phyloP scores from a whole-genome alignment of 1,140 invertebrate genomes.

The Bombus fervidus region DNA sequence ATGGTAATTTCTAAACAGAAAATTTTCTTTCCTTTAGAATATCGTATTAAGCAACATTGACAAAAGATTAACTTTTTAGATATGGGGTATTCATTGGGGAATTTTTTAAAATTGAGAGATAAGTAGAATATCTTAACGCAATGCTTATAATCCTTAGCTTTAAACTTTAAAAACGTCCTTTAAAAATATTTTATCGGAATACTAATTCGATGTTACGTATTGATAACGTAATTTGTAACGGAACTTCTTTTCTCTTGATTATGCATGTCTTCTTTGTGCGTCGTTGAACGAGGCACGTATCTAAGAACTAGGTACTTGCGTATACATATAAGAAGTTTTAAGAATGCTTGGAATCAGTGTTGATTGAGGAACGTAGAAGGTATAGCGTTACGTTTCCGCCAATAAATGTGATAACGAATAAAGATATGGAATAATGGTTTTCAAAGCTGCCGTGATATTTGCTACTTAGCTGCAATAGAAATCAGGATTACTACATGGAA shows the following conservation, averaged over 20 bases:
- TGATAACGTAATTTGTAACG: slow-evolving; percentile 26
- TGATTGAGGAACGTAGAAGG: slow-evolving; percentile 5
- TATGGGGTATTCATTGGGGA: background rate
- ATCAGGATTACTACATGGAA: slow-evolving; percentile 11
- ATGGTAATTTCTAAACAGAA: background rate
- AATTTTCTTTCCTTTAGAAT: background rate
- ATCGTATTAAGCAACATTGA: background rate
- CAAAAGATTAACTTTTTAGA: slow-evolving; percentile 9
- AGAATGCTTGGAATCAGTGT: background rate
- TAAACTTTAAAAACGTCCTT: slow-evolving; percentile 30
- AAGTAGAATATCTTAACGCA: slow-evolving; percentile 41
- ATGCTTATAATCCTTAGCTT: slow-evolving; percentile 47
- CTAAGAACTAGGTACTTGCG: background rate
- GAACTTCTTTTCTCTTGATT: background rate
- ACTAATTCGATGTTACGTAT: slow-evolving; percentile 25
- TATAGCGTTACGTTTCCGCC: slow-evolving; percentile 43
- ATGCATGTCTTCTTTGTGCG: background rate
- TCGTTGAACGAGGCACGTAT: slow-evolving; percentile 2
- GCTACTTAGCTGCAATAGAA: slow-evolving; percentile 45
- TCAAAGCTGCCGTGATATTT: slow-evolving; percentile 56
- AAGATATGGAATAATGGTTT: slow-evolving; percentile 44
- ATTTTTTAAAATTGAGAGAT: slow-evolving; percentile 24
- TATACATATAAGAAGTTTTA: background rate
- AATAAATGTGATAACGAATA: slow-evolving; percentile 60
- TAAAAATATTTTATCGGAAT: slow-evolving; percentile 29